Base-by-base conservation (phyloP, 1,140 invertebrate genomes). In the Bicyclus anynana region DNA sequence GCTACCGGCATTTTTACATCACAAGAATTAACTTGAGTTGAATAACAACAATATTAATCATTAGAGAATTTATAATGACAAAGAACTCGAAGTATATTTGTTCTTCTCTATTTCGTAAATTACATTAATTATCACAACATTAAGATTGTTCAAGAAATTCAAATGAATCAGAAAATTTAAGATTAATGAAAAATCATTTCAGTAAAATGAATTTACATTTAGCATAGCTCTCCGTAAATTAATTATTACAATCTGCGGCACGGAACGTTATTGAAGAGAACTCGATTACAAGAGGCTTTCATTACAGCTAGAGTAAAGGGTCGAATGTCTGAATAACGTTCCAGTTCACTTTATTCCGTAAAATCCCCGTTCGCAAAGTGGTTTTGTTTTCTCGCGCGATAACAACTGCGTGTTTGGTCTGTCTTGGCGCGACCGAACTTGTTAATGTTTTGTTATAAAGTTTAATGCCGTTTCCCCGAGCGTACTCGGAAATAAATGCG, bases 401-500 rank as follows among this genome's bases (percentile, higher is more conserved):
- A 59, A 64, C 57, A 55, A 52, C 56, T 49, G 62, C 62, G 56
- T 59, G 56, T 48, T 59, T 21, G 40, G 18, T 46, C 65, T 67
- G 51, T 64, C 54, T 64, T 58, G 51, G 57, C 63, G 52, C 47
- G 40, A 47, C 50, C 51, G 52, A 68, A 62, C 59, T 68, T 68
- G 62, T 68, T 65, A 58, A 65, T 65, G 56, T 65, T 68, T 61
- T 68, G 62, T 65, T 62, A 59, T 59, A 62, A 65, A 56, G 51
- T 65, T 68, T 68, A 65, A 67, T 54, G 53, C 53, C 52, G 47
- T 64, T 65, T 65, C 63, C 59, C 57, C 62, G 56, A 37, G 49
- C 55, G 53, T 57, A 55, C 61, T 50, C 29, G 44, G 44, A 57
- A 63, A 63, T 53, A 62, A 62, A 62, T 62, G 54, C 37, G 46